A percentile compares a stretch with the other conserved stretches of the same genome.
phyloP scores from a whole-genome alignment of 2,113 vertebrate species.

The Excalfactoria chinensis region DNA sequence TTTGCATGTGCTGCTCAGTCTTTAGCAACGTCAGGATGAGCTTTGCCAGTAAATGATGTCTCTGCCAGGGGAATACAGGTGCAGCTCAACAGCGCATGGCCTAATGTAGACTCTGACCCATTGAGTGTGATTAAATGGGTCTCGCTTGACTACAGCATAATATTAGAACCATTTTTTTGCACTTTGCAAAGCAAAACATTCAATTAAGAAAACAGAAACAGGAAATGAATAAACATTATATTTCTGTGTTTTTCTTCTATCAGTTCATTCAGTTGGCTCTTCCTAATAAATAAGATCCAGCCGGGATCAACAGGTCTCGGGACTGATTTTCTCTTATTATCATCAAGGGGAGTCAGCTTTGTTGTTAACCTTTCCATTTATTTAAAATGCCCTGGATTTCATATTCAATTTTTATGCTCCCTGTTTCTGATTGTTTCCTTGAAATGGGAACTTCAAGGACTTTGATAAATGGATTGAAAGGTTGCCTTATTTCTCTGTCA shows the following conservation, averaged over 20 bases:
- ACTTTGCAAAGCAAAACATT: slow-evolving; percentile 42
- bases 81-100: background rate
- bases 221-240: slow-evolving; percentile 39
- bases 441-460: slow-evolving; percentile 60
- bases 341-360: background rate
- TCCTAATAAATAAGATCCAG: slow-evolving; percentile 39
- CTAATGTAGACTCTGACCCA: slow-evolving; percentile 39
- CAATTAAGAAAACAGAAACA: slow-evolving; percentile 28
- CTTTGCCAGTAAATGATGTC: slow-evolving; percentile 9
- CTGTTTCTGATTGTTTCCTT: slow-evolving; percentile 66
- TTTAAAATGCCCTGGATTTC: slow-evolving; percentile 58
- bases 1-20: accelerated
- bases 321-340: slow-evolving; percentile 33
- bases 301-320: slow-evolving; percentile 29
- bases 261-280: slow-evolving; percentile 9
- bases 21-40: background rate
- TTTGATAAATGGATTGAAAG: slow-evolving; percentile 71
- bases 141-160: background rate
- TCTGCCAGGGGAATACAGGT: slow-evolving; percentile 53
- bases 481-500: slow-evolving; percentile 56
- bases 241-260: slow-evolving; percentile 10
- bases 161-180: slow-evolving; percentile 22
- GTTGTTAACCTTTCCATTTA: slow-evolving; percentile 58
- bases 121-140: slow-evolving; percentile 45
- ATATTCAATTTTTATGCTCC: slow-evolving; percentile 41